phyloP scores from a whole-genome alignment of 2,888 invertebrate genomes.

The Hylaea fasciaria region DNA sequence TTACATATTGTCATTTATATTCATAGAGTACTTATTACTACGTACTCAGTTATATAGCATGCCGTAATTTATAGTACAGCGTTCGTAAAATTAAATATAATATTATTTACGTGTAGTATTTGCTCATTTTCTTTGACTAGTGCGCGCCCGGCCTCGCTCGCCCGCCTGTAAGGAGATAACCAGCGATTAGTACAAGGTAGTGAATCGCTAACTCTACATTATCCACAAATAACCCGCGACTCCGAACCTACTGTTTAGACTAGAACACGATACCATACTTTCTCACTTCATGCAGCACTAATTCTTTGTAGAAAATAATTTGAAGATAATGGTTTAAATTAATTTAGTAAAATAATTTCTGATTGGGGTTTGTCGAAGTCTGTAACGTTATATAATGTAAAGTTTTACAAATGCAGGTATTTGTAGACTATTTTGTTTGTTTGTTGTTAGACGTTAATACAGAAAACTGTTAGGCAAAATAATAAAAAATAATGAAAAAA shows the following conservation, averaged over 20 bases:
- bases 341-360: conserved; percentile 27
- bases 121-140: conserved; percentile 40
- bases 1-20: too few relatives aligned
- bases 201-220: conserved; percentile 58
- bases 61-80: too few relatives aligned
- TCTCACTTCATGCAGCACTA: conserved; percentile 41
- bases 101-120: too few relatives aligned
- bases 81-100: too few relatives aligned
- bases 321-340: too few relatives aligned
- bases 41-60: too few relatives aligned
- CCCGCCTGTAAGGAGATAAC: conserved; percentile 51
- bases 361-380: conserved; percentile 33
- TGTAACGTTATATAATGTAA: conserved; percentile 6
- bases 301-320: too few relatives aligned
- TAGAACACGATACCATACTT: conserved; percentile 41
- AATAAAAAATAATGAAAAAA: too few relatives aligned
- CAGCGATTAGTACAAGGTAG: conserved; percentile 58
- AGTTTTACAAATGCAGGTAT: background rate
- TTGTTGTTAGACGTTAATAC: background rate
- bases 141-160: conserved; percentile 40
- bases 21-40: too few relatives aligned
- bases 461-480: too few relatives aligned
- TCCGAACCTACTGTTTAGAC: conserved; percentile 50
- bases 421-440: background rate
- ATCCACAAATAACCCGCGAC: conserved; percentile 55